A percentile compares a stretch with the other conserved stretches of the same genome.
These are phyloP conservation scores for Novumbra hubbsi DNA, from an alignment of 2,797 vertebrate genomes.

Conservation along the genomic window DNA sequence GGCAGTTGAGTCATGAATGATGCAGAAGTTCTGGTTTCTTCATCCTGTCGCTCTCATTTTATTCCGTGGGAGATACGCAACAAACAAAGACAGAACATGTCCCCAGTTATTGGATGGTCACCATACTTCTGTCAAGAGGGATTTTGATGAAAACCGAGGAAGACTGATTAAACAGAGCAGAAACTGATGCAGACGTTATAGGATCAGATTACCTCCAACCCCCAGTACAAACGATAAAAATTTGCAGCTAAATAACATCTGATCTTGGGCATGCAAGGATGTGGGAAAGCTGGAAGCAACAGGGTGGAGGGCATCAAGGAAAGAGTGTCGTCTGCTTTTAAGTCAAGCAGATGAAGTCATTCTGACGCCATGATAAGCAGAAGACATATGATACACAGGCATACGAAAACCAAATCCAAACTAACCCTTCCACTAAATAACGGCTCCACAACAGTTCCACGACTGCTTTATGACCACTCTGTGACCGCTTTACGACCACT, in stretches of 20 bases:
- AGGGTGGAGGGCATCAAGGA: not conserved
- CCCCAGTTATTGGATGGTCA: not conserved
- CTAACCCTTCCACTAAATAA: not conserved
- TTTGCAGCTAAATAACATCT: not conserved
- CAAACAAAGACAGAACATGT: constrained; percentile 13
- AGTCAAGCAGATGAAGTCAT: not conserved
- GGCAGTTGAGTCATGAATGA: not conserved
- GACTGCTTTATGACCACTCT: no score
- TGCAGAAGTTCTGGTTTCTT: constrained; percentile 27
- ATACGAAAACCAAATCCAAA: not conserved
- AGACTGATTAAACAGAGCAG: not conserved
- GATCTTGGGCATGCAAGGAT: not conserved
- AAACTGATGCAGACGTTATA: not conserved
- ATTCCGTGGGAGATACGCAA: constrained; percentile 15
- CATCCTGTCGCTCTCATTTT: constrained; percentile 24
- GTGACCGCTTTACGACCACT: no score
- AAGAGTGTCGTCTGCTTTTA: not conserved
- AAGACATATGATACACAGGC: not conserved
- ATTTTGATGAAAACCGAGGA: not conserved
- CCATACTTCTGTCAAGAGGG: not conserved
- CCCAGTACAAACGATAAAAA: not conserved
- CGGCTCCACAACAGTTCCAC: not conserved
- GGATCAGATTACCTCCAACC: not conserved
- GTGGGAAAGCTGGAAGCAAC: not conserved
- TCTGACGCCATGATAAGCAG: not conserved